Base-by-base conservation (phyloP, 2,888 invertebrate genomes). In the Fissipunctia ypsillon region DNA sequence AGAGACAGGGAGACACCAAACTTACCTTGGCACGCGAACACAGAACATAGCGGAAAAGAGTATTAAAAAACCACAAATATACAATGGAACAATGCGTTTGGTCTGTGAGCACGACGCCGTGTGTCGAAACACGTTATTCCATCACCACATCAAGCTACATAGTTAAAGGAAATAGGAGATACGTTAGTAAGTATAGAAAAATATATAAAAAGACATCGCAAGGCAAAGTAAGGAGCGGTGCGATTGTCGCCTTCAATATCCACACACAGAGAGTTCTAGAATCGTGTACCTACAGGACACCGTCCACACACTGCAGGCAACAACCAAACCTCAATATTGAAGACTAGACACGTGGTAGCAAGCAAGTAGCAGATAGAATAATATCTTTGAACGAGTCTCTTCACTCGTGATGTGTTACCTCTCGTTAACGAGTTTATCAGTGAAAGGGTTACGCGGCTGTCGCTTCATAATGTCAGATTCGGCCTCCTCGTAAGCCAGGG, bases 401-500 rank as follows among this genome's bases (percentile, higher is more conserved):
- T 84, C 93, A 92, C 95, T 93, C 95, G 93, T 89, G 90, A 87
- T 93, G 92, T 92, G 93, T 97, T 98, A 99, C 99, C 99, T 99
- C 98, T 98, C 98, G 97, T 99, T 99, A 96, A 99, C 99, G 96
- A 99, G 98, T 97, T 99, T 99, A 97, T 99, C 99, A 97, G 97
- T 97, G 97, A 98, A 98, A 97, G 99, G 99, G 97, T 99, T 98
- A 97, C 99, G 98, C 96, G 99, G 99, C 97, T 98, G 98, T 97
- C 99, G 98, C 98, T 99, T 99, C 99, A 99, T 99, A 97, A 99
- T 99, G 98, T 99, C 99, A 96, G 98, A 98, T 97, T 99, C 99
- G 96, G 99, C 98, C 97, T 98, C 98, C 97, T 99, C 99, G 97
- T 99, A 99, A 96, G 99, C 99, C 97, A 99, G 97, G 96, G 99